Evolutionary conservation across 2,113 vertebrate genomes (phyloP), one percentile per base, ranked within the genome.

Genomic region (Phrynosoma platyrhinos): DNA sequence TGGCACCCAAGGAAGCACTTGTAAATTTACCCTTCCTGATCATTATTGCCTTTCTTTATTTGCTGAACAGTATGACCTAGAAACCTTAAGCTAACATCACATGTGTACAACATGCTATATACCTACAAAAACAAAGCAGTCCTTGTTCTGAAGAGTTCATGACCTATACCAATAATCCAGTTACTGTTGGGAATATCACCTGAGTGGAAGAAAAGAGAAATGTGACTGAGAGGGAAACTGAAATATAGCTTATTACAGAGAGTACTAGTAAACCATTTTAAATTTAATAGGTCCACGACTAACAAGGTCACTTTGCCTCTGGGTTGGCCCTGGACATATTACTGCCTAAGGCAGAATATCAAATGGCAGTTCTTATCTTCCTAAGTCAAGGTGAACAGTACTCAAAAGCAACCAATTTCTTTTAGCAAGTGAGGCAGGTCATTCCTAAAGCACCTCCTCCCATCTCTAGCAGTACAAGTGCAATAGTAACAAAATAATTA

Each of bases 61-160:
- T 87, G 81, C 64, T 6, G 81, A 75, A 83, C 84, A 86, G 76
- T 87, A 84, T 80, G 79, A 81, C 40, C 69, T 80, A 86, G 88
- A 95, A 88, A 89, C 90, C 89, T 90, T 84, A 92, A 88, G 79
- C 75, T 77, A 83, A 12, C 42, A 53, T 47, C 36, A 77, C 23
- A 47, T n/a, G 16, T 47, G 40, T 23, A 64, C 55, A 77, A 5
- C 32, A 40, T 13, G 14, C 25, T 62, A 78, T 32, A 53, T 13
- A 32, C 79, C 91, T 68, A 25, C 71, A 88, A 55, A 88, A 47
- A 83, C 62, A 77, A 66, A 40, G 53, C 72, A 55, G 36, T 36
- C 52, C 47, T 66, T 87, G 81, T 89, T 84, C 85, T 83, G 76
- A 87, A 79, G 86, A 91, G 88, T 92, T 95, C 92, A 79, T 84